Conservation (phyloP, 2,888 invertebrate species). For the Lapara coniferarum region DNA sequence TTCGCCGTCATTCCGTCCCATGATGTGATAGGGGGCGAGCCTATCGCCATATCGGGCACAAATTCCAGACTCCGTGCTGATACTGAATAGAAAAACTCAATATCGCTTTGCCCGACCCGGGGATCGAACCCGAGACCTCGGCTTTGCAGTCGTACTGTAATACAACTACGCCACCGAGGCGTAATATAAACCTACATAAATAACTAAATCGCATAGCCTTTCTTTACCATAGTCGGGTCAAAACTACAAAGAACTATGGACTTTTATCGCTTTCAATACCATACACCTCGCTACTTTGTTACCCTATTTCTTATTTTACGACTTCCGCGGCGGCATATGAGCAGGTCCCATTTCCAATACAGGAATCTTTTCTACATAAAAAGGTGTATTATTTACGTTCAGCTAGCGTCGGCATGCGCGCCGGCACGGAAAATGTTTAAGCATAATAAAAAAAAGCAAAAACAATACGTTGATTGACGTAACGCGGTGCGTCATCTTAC, state of each 20-base stretch:
- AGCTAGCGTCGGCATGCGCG: no score
- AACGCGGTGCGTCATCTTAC: slow-evolving; percentile 13
- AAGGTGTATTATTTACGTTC: slow-evolving; percentile 5
- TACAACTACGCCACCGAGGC: neutral
- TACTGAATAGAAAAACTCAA: no score
- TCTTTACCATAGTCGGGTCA: no score
- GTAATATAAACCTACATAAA: no score
- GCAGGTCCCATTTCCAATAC: neutral
- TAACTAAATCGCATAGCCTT: no score
- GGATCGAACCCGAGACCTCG: neutral
- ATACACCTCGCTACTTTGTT: neutral
- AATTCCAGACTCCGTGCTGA: no score
- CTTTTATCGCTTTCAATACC: neutral
- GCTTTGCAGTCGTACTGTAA: neutral
- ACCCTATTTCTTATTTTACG: neutral
- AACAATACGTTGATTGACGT: slow-evolving; percentile 20
- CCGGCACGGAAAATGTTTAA: neutral
- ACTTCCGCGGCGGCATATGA: neutral
- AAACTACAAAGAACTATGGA: no score
- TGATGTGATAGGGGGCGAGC: no score
- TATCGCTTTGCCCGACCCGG: no score
- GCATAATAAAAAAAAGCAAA: neutral
- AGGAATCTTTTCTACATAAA: slow-evolving; percentile 1
- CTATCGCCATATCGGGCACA: no score
- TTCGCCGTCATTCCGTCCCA: no score